Evolutionary conservation across 2,888 invertebrate species (phyloP).

Genomic region (Mythimna loreyi): DNA sequence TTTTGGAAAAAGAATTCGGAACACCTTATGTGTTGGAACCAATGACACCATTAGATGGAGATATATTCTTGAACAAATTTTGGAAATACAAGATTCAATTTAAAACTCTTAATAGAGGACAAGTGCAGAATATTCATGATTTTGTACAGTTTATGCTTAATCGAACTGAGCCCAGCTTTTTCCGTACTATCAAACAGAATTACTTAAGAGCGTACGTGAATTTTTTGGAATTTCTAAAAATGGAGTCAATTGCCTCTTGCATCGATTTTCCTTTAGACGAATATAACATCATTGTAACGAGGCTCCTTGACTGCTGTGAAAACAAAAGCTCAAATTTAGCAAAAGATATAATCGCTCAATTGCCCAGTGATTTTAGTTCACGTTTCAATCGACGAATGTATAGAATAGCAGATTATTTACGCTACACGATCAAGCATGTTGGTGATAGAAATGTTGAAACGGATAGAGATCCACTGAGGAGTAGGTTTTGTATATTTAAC

Average conservation of each 20-base stretch:
- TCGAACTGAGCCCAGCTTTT: neutral
- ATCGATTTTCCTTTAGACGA: slow-evolving; percentile 13
- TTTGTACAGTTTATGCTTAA: slow-evolving; percentile 4
- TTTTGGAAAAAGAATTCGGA: neutral
- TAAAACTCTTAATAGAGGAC: slow-evolving; percentile 3
- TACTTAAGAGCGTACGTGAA: neutral
- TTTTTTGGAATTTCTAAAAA: slow-evolving; percentile 27
- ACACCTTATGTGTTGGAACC: slow-evolving; percentile 24
- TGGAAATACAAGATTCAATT: slow-evolving; percentile 45
- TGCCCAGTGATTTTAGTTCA: neutral
- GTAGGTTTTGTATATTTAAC: slow-evolving; percentile 1
- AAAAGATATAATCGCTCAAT: neutral
- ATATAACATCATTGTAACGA: slow-evolving; percentile 10
- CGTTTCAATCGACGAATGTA: neutral
- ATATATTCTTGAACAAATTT: slow-evolving; percentile 28
- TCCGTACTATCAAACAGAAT: neutral
- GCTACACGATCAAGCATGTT: neutral
- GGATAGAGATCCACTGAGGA: neutral
- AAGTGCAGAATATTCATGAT: neutral
- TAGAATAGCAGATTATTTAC: neutral
- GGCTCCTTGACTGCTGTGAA: neutral
- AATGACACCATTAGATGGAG: slow-evolving; percentile 29
- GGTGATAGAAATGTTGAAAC: neutral
- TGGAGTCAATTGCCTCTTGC: neutral
- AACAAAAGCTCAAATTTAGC: neutral